These are phyloP conservation scores for Caerostris extrusa DNA, from an alignment of 1,140 invertebrate genomes.

Conservation along the genomic window DNA sequence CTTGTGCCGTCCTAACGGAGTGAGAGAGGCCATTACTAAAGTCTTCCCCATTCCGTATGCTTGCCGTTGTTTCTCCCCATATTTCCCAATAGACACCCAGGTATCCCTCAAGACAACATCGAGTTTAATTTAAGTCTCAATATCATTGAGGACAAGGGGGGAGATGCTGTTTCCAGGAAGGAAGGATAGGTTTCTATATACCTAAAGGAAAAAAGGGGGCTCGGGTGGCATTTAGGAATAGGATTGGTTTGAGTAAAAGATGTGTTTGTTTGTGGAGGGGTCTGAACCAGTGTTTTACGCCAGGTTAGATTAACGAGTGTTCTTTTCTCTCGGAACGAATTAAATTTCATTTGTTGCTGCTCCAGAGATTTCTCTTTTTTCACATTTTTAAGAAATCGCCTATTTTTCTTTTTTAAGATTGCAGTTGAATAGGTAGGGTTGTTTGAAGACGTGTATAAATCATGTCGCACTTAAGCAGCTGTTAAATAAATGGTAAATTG, in stretches of 20 bases:
- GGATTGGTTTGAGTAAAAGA: neutral
- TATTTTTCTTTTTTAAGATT: neutral
- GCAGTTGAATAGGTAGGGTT: neutral
- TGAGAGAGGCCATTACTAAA: slow-evolving; percentile 35
- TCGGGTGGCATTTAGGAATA: neutral
- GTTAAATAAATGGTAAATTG: too few species aligned
- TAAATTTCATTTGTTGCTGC: slow-evolving; percentile 46
- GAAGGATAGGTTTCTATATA: slow-evolving; percentile 55
- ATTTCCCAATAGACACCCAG: slow-evolving; percentile 62
- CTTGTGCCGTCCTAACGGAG: slow-evolving; percentile 15
- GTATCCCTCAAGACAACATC: slow-evolving; percentile 54
- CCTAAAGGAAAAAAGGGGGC: neutral
- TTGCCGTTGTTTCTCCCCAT: slow-evolving; percentile 65
- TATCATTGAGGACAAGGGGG: slow-evolving; percentile 14
- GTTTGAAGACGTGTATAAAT: too few species aligned
- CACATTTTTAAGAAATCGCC: neutral
- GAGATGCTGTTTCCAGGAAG: neutral
- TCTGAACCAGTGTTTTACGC: slow-evolving; percentile 21
- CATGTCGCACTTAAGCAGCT: too few species aligned
- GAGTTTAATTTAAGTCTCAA: slow-evolving; percentile 75
- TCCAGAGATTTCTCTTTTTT: neutral
- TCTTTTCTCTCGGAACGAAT: slow-evolving; percentile 16
- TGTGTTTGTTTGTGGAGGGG: neutral
- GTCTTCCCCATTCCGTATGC: slow-evolving; percentile 68
- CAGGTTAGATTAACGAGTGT: slow-evolving; percentile 61